Evolutionary conservation across 2,888 invertebrate genomes (phyloP).

Genomic region (Caenorhabditis imperialis): DNA sequence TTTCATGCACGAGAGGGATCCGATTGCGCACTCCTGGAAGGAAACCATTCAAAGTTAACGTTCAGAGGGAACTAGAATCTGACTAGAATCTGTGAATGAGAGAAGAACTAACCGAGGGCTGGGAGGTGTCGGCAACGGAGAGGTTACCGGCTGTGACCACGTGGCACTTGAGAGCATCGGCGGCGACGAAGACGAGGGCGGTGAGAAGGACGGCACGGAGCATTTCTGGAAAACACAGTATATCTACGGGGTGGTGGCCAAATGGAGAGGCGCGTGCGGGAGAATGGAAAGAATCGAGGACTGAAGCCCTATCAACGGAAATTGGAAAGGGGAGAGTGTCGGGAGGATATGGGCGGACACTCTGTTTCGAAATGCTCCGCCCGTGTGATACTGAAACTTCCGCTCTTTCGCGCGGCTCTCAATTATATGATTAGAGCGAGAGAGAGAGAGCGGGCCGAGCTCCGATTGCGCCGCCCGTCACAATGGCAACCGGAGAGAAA

Average conservation of each 20-base stretch:
- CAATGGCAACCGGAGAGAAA: slow-evolving; percentile 47
- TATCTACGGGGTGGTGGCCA: too few relatives aligned
- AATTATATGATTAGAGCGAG: slow-evolving; percentile 31
- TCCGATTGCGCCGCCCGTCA: slow-evolving; percentile 17
- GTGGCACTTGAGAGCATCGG: slow-evolving; percentile 39
- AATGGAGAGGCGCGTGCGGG: background rate
- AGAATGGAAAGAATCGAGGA: background rate
- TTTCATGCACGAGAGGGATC: slow-evolving; percentile 50
- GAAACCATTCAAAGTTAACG: too few relatives aligned
- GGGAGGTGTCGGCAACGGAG: slow-evolving; percentile 33
- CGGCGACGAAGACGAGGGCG: slow-evolving; percentile 7
- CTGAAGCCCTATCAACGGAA: slow-evolving; percentile 15
- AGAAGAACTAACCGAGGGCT: slow-evolving; percentile 5
- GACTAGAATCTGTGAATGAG: background rate
- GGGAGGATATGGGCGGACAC: slow-evolving; percentile 29
- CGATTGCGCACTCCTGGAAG: slow-evolving; percentile 49
- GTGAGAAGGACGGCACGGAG: slow-evolving; percentile 22
- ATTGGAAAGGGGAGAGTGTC: background rate
- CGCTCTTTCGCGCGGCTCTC: slow-evolving; percentile 21
- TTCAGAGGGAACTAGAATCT: too few relatives aligned
- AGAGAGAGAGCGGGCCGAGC: background rate
- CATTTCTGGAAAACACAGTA: slow-evolving; percentile 6
- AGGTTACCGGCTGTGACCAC: slow-evolving; percentile 47
- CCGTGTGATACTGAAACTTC: slow-evolving; percentile 45
- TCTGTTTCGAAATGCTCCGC: slow-evolving; percentile 18